Percentiles rank a stretch among this genome's conserved stretches.
Evolutionary conservation across 1,140 invertebrate species (phyloP).

Genomic region (Luehdorfia chinensis): DNA sequence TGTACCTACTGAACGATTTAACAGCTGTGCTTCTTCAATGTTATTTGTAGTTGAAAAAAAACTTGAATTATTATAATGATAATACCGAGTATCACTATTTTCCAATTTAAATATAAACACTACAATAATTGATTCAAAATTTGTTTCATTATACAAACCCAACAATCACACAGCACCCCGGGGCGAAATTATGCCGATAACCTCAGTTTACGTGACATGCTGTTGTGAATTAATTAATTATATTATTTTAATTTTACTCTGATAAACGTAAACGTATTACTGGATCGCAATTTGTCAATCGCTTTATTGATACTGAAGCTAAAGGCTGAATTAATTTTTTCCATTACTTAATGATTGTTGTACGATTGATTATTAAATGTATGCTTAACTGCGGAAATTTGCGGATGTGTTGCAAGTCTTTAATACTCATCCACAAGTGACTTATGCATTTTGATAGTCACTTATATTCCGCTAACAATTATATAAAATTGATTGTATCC

Average conservation of each 20-base stretch:
- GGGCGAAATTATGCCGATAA: slow-evolving; percentile 48
- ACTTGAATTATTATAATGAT: too few species aligned
- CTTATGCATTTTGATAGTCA: background rate
- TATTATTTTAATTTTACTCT: slow-evolving; percentile 50
- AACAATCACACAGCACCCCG: slow-evolving; percentile 33
- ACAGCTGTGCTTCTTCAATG: too few species aligned
- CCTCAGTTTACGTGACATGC: slow-evolving; percentile 43
- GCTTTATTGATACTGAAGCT: slow-evolving; percentile 11
- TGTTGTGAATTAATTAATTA: slow-evolving; percentile 51
- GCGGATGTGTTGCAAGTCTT: too few species aligned
- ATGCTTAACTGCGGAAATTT: too few species aligned
- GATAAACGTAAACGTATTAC: slow-evolving; percentile 35
- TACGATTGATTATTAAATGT: background rate
- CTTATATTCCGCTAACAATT: too few species aligned
- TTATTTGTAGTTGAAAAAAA: too few species aligned
- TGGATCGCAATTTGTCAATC: slow-evolving; percentile 38
- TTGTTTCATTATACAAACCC: slow-evolving; percentile 37
- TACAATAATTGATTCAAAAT: slow-evolving; percentile 26
- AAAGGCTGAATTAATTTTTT: too few species aligned
- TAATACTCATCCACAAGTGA: background rate
- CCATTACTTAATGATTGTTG: slow-evolving; percentile 4
- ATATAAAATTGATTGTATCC: too few species aligned
- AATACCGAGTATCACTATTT: background rate
- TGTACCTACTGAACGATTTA: too few species aligned
- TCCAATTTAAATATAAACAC: slow-evolving; percentile 15